These are phyloP conservation scores for Cyrtodaria siliqua DNA, from an alignment of 2,888 invertebrate species.

Conservation along the genomic window DNA sequence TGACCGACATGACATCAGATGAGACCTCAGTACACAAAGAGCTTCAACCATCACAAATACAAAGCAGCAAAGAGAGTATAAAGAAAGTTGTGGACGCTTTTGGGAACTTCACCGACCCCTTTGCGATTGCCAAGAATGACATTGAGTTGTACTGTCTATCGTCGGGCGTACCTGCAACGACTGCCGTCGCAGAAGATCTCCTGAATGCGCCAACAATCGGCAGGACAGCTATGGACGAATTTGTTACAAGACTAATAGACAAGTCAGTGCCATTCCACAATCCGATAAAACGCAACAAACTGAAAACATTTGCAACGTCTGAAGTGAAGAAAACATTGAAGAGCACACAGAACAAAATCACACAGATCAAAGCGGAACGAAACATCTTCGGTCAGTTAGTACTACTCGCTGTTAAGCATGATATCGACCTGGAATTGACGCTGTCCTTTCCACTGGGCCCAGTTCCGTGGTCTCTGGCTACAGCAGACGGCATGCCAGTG, in stretches of 20 bases:
- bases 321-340: slow-evolving; percentile 16
- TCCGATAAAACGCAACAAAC: slow-evolving; percentile 39
- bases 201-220: slow-evolving; percentile 30
- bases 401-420: slow-evolving; percentile 24
- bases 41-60: slow-evolving; percentile 14
- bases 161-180: slow-evolving; percentile 45
- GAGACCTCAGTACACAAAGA: slow-evolving; percentile 39
- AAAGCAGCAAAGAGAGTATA: slow-evolving; percentile 25
- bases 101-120: slow-evolving; percentile 40
- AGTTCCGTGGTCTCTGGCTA: slow-evolving; percentile 54
- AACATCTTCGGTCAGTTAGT: slow-evolving; percentile 45
- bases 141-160: slow-evolving; percentile 49
- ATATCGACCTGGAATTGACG: slow-evolving; percentile 34
- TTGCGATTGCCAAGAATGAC: slow-evolving; percentile 19
- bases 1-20: slow-evolving; percentile 26
- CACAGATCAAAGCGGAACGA: slow-evolving; percentile 46
- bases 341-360: slow-evolving; percentile 36
- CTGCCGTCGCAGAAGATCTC: slow-evolving; percentile 23
- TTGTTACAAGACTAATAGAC: slow-evolving; percentile 37
- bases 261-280: slow-evolving; percentile 33
- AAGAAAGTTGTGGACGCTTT: slow-evolving; percentile 26
- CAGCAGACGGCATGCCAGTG: slow-evolving; percentile 50
- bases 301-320: slow-evolving; percentile 48
- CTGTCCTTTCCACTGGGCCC: slow-evolving; percentile 46
- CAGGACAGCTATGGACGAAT: slow-evolving; percentile 10